Conservation (phyloP, 1,140 invertebrate genomes). For the Rhopalosiphum padi region DNA sequence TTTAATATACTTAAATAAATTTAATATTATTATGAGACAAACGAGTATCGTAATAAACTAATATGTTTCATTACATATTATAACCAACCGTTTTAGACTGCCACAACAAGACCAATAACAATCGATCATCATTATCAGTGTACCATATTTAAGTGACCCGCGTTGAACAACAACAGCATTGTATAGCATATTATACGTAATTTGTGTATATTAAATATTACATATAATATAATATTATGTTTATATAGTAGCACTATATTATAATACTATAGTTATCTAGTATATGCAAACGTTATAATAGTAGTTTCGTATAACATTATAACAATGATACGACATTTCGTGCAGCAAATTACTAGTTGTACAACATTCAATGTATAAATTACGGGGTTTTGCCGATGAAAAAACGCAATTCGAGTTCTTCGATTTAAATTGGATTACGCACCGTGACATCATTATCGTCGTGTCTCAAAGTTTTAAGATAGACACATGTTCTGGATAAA, state of each 20-base stretch:
- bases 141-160: not conserved
- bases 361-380: not conserved
- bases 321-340: conserved; percentile 1
- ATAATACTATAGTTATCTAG: not conserved
- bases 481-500: not conserved
- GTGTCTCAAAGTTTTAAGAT: not conserved
- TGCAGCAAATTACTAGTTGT: not conserved
- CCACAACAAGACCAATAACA: not conserved
- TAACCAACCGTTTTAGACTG: not conserved
- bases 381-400: not conserved
- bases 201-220: not conserved
- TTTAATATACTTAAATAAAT: not conserved
- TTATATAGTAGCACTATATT: not conserved
- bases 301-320: not conserved
- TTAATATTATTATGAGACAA: not conserved
- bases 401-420: not conserved
- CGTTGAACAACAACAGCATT: not conserved
- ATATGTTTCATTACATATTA: not conserved
- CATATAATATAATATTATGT: not conserved
- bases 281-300: not conserved
- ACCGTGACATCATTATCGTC: not conserved
- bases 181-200: not conserved
- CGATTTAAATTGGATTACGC: not conserved
- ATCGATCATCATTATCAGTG: not conserved
- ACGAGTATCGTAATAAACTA: not conserved